Conservation (phyloP, 2,888 invertebrate species). For the Julus scanicus region DNA sequence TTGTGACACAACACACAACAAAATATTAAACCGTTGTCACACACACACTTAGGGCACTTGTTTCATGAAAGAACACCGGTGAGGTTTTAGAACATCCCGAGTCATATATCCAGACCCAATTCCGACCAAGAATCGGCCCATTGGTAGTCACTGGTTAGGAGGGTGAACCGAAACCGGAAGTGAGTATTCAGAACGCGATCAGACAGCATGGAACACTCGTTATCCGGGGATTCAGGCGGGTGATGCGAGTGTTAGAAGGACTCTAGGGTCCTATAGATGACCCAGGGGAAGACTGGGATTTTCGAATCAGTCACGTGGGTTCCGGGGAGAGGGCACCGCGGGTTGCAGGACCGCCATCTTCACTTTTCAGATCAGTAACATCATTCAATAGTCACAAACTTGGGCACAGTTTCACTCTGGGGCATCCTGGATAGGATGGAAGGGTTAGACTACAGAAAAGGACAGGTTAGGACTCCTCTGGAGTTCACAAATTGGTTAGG, state of each 20-base stretch:
- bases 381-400: too few species aligned
- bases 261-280: neutral
- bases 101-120: neutral
- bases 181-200: neutral
- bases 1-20: too few species aligned
- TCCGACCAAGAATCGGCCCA: neutral
- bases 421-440: too few species aligned
- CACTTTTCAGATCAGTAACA: too few species aligned
- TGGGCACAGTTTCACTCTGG: too few species aligned
- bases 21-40: too few species aligned
- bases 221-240: neutral
- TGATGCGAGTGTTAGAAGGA: neutral
- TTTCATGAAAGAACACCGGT: too few species aligned
- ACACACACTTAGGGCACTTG: too few species aligned
- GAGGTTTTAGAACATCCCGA: too few species aligned
- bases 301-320: neutral
- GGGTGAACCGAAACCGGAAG: neutral
- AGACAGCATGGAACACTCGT: neutral
- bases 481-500: too few species aligned
- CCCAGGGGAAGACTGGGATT: neutral
- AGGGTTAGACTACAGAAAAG: too few species aligned
- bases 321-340: neutral
- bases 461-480: too few species aligned
- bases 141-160: conserved; percentile 5
- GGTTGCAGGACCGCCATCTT: neutral